A percentile compares a stretch with the other conserved stretches of the same genome.
Conservation (phyloP, 2,797 vertebrate species). For the Gymnothorax javanicus region DNA sequence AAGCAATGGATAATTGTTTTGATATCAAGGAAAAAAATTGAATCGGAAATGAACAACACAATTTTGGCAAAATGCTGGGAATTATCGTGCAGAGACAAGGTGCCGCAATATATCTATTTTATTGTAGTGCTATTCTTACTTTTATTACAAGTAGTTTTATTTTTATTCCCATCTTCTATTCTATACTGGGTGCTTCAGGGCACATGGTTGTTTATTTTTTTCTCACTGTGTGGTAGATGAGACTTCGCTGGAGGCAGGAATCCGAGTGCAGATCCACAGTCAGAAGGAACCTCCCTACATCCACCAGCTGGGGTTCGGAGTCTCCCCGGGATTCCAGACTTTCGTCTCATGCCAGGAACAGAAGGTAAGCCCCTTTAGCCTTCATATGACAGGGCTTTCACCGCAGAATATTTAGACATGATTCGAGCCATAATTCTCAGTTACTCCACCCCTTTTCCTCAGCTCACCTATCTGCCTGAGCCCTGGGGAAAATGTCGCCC, state of each 20-base stretch:
- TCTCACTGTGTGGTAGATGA: slow-evolving; percentile 74
- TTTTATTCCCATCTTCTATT: neutral
- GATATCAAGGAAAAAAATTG: too few species aligned
- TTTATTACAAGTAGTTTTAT: neutral
- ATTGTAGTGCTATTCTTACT: neutral
- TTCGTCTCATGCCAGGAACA: slow-evolving; percentile 99
- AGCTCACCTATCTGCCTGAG: slow-evolving; percentile 97
- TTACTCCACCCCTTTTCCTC: slow-evolving; percentile 47
- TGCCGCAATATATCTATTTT: too few species aligned
- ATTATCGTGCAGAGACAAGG: too few species aligned
- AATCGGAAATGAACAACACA: too few species aligned
- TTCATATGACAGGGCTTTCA: neutral
- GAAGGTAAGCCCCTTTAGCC: slow-evolving; percentile 74
- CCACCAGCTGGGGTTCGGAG: slow-evolving; percentile 95
- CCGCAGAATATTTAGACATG: neutral
- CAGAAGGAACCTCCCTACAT: slow-evolving; percentile 97
- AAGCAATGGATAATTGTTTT: too few species aligned
- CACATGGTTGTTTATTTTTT: neutral
- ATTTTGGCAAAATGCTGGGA: too few species aligned
- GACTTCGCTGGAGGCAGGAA: slow-evolving; percentile 96
- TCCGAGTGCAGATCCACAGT: slow-evolving; percentile 97
- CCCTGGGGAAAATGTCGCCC: slow-evolving; percentile 96
- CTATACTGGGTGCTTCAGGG: neutral
- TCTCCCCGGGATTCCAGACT: slow-evolving; percentile 97
- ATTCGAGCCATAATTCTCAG: slow-evolving; percentile 11